Base-by-base conservation (phyloP, 2,888 invertebrate species). In the Tuberolachnus salignus region DNA sequence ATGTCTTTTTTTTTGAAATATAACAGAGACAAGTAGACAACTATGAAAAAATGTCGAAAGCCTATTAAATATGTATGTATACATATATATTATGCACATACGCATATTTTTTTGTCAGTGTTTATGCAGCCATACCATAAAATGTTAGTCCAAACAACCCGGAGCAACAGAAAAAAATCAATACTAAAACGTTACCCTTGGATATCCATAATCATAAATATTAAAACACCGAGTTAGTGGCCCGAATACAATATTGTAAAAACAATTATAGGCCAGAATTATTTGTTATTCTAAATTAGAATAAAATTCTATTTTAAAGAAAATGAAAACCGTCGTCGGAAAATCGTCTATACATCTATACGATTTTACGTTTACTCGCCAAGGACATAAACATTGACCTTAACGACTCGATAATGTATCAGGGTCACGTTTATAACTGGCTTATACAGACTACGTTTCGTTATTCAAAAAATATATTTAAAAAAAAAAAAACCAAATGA, bases 301-400 rank as follows among this genome's bases (percentile, higher is more conserved):
- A 73, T 16, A 73, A 51, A 21, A 63, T 42, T 34, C 3, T 57
- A 49, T 34, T 51, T 34, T 19, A 59, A 34, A 59, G 34, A 67
- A 67, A 49, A 42, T 46, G 34, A 34, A 67, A 9, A 74, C 21
- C 19, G 13, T 42, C 19, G 59, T 59, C 23, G 34, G 53, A 63
- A 73, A 67, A 59, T 59, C 19, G 49, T 67, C 34, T 61, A 51
- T 57, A n/a, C n/a, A 11, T 26, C 34, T 34, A 34, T 34, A 14
- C 21, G 23, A n/a, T 46, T 59, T 67, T 57, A 67, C 49, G 23
- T 78, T 78, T 78, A 78, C 67, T 69, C 34, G 51, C 59, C 78
- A 78, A 78, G 78, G 78, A 51, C 78, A 78, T 69, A 21, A 69
- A 59, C 75, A 78, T 69, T 78, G 69, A 78, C 78, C 78, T 78